These are phyloP conservation scores for Orthonevra nobilis DNA, from an alignment of 2,888 invertebrate genomes.

Conservation along the genomic window DNA sequence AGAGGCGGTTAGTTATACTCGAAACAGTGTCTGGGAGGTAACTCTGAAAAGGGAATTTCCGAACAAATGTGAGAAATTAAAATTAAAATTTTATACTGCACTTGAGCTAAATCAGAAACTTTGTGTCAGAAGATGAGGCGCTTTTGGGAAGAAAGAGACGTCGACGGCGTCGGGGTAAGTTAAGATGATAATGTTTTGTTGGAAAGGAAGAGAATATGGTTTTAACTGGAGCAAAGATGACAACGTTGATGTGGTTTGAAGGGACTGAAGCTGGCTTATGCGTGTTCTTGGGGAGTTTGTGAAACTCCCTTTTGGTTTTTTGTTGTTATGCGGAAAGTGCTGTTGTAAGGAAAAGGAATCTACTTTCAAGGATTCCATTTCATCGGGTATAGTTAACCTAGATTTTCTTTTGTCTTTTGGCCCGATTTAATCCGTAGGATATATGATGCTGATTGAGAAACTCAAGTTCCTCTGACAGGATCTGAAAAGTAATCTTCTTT, in stretches of 20 bases:
- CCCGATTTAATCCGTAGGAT: no score
- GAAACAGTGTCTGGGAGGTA: no score
- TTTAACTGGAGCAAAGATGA: not conserved
- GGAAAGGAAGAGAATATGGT: not conserved
- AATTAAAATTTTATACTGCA: conserved; percentile 65
- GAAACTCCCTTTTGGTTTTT: no score
- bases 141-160: not conserved
- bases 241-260: not conserved
- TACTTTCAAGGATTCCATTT: no score
- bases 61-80: conserved; percentile 60
- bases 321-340: no score
- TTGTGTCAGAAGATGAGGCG: conserved; percentile 13
- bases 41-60: conserved; percentile 52
- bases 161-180: conserved; percentile 11
- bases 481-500: no score
- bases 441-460: no score
- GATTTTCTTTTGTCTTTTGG: no score
- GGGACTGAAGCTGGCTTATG: not conserved
- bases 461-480: no score
- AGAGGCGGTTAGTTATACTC: not conserved
- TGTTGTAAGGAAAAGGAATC: no score
- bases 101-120: conserved; percentile 58
- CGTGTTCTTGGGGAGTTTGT: not conserved
- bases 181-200: conserved; percentile 10
- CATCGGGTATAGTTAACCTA: no score